Conservation (phyloP, 2,888 invertebrate species). For the Octodonta nipae region DNA sequence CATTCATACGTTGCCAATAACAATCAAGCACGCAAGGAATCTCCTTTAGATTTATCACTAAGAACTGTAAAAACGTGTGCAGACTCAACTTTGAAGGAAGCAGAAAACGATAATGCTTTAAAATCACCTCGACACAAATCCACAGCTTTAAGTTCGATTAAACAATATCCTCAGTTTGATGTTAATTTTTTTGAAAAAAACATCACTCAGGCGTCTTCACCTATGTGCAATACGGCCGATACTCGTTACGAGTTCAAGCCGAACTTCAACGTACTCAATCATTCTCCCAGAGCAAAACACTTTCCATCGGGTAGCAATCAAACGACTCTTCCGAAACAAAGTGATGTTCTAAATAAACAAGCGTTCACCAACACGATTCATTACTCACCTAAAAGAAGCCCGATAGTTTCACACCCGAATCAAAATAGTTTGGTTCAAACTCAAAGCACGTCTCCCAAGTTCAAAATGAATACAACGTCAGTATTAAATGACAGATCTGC, state of each 20-base stretch:
- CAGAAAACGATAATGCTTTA: constrained; percentile 37
- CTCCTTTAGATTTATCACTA: constrained; percentile 75
- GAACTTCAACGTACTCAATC: constrained; percentile 53
- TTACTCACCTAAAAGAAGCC: constrained; percentile 17
- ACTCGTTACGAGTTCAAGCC: constrained; percentile 71
- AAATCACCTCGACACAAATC: constrained; percentile 15
- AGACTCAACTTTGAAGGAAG: constrained; percentile 69
- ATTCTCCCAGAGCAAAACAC: too few species aligned
- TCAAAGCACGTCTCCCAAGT: constrained; percentile 2
- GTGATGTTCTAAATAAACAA: constrained; percentile 8
- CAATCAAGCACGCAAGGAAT: too few species aligned
- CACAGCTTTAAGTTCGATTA: constrained; percentile 28
- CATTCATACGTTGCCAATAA: too few species aligned
- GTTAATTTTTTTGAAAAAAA: constrained; percentile 24
- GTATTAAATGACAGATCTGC: constrained; percentile 12
- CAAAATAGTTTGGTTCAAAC: constrained; percentile 22
- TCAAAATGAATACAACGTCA: background rate
- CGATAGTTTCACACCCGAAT: constrained; percentile 20
- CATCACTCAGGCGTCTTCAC: constrained; percentile 21
- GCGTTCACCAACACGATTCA: constrained; percentile 32
- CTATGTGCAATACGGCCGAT: constrained; percentile 36
- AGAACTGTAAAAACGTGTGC: constrained; percentile 80
- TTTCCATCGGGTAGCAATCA: constrained; percentile 22
- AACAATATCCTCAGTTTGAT: constrained; percentile 26
- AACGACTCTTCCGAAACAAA: constrained; percentile 5